Base-by-base conservation (phyloP, 2,888 invertebrate genomes). In the Drosophila recens region DNA sequence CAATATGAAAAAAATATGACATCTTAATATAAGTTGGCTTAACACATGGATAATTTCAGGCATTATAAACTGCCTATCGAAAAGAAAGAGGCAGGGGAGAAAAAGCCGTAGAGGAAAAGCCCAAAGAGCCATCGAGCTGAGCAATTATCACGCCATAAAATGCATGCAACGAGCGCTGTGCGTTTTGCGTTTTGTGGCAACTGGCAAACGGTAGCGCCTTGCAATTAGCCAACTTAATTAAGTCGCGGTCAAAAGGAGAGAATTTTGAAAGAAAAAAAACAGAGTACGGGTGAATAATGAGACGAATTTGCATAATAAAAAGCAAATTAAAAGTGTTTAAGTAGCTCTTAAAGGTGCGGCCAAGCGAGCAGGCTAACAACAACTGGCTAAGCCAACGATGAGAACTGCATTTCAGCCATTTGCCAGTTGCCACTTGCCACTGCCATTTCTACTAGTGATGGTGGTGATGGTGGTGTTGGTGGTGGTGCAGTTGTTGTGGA, bases 261-360 rank as follows among this genome's bases (percentile, higher is more conserved):
- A 51, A 20, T 71, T 46, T 49, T 56, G 57, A 66, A 52, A n/a
- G n/a, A 40, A n/a, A 38, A 38, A 43, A 23, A 38, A 43, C 59
- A 69, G 57, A 6, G 5, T 10, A n/a, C 27, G 38, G 45, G 66
- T 67, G 83, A 77, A 83, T 86, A 84, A 84, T 86, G 79, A 86
- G 73, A 66, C 53, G 72, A 81, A 84, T 84, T 87, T 81, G 81
- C 83, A 87, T 84, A 75, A 73, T 83, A 74, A 86, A 86, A 73
- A 78, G 79, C 75, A 72, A 78, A 80, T 78, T 80, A 82, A 68
- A 68, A 48, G 69, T 74, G 70, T 66, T 78, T 71, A 78, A 79
- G 67, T 72, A 64, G 79, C 71, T 71, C 66, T 67, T 75, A 69
- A 75, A 69, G 63, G 67, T 58, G 65, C 66, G 61, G 64, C 63